Conservation (phyloP, 2,113 vertebrate genomes). For the Callaeas wilsoni region DNA sequence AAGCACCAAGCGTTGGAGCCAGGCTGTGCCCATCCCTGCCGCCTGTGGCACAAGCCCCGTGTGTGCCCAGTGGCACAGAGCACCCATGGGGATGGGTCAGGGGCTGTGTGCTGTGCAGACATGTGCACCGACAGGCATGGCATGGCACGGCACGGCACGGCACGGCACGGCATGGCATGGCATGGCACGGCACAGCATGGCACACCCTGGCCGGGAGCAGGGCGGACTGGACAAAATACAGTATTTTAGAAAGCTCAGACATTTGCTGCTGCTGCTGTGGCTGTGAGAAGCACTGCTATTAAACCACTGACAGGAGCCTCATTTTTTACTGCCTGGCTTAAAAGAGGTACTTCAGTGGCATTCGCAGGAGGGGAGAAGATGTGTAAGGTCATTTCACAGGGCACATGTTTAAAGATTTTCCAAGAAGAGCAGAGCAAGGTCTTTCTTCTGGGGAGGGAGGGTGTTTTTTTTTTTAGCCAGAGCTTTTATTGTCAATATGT, state of each 20-base stretch:
- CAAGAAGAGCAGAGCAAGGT: neutral
- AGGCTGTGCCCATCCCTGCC: rapidly evolving
- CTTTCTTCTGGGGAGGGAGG: neutral
- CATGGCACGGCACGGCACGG: neutral
- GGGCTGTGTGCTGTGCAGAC: neutral
- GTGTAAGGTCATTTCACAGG: slow-evolving; percentile 8
- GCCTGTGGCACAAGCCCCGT: rapidly evolving
- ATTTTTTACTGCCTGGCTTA: neutral
- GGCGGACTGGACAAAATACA: neutral
- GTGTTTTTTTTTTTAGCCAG: neutral
- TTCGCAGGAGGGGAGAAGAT: slow-evolving; percentile 26
- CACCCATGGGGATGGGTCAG: rapidly evolving
- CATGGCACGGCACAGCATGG: rapidly evolving
- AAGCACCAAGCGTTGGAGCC: neutral
- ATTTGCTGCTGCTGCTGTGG: neutral
- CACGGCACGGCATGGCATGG: neutral
- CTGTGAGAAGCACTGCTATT: neutral
- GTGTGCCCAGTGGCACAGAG: neutral
- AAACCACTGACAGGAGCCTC: neutral
- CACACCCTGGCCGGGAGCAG: rapidly evolving
- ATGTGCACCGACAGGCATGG: rapidly evolving
- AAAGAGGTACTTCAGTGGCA: neutral
- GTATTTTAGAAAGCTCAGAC: neutral
- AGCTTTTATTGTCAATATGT: slow-evolving; percentile 31
- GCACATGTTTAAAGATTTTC: slow-evolving; percentile 47